phyloP scores from a whole-genome alignment of 2,797 vertebrate species.

The Liasis olivaceus region DNA sequence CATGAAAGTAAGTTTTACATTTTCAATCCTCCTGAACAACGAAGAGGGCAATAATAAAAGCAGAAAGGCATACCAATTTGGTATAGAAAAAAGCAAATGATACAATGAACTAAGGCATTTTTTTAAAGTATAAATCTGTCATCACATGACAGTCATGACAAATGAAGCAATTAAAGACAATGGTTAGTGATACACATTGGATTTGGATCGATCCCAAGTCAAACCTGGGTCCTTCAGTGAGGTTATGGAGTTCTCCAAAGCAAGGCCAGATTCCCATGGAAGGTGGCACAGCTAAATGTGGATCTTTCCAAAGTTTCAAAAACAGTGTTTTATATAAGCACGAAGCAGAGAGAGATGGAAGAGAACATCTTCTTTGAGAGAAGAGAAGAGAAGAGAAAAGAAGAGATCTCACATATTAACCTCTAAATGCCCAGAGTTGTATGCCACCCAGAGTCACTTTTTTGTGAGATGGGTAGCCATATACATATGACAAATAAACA shows the following conservation, averaged over 20 bases:
- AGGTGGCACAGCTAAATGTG: neutral
- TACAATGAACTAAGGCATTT: conserved; percentile 7
- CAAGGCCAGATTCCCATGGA: neutral
- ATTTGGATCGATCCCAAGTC: neutral
- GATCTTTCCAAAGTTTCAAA: neutral
- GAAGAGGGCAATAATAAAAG: neutral
- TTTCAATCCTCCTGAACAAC: neutral
- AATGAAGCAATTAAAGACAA: conserved; percentile 36
- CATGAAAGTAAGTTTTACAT: neutral
- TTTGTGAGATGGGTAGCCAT: too few relatives aligned
- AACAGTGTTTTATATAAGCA: neutral
- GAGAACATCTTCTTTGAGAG: neutral
- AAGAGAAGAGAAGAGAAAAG: too few relatives aligned
- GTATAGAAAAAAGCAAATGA: conserved; percentile 6
- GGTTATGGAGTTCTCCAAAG: neutral
- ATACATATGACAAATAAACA: neutral
- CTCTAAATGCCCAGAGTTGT: neutral
- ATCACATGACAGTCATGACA: neutral
- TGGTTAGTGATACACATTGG: neutral
- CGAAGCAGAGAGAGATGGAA: neutral
- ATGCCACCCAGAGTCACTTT: too few relatives aligned
- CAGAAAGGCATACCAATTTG: neutral
- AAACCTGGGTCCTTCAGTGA: neutral
- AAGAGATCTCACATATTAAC: neutral
- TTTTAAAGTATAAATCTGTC: conserved; percentile 20